phyloP scores from a whole-genome alignment of 1,140 invertebrate species.

The Limonius californicus region DNA sequence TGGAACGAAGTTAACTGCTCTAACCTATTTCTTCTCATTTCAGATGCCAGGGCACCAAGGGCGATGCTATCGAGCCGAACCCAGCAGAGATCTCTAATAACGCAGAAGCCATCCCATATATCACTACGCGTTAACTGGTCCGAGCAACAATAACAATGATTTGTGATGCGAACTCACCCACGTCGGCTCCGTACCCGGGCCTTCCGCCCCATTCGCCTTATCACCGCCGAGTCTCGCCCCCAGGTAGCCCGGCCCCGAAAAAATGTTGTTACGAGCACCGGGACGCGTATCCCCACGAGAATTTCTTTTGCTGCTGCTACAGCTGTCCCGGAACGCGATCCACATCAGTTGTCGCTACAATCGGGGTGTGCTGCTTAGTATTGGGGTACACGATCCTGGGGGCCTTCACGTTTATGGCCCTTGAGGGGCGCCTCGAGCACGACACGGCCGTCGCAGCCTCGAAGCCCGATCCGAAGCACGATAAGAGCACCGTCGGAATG shows the following conservation, averaged over 20 bases:
- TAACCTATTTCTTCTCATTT: no score
- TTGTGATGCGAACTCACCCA: conserved; percentile 14
- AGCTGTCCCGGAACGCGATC: conserved; percentile 38
- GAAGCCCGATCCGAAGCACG: conserved; percentile 52
- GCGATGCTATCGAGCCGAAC: no score
- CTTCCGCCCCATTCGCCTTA: conserved; percentile 35
- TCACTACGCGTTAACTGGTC: no score
- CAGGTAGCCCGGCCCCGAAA: conserved; percentile 40
- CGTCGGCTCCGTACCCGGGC: conserved; percentile 23
- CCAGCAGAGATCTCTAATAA: no score
- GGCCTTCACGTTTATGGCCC: conserved; percentile 85
- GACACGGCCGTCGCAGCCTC: conserved; percentile 59
- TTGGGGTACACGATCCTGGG: conserved; percentile 87
- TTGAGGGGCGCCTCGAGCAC: conserved; percentile 61
- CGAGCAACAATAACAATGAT: conserved; percentile 13
- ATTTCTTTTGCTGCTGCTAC: conserved; percentile 45
- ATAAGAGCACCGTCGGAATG: conserved; percentile 35
- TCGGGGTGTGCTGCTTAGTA: conserved; percentile 77
- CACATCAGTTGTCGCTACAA: conserved; percentile 41
- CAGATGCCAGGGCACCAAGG: no score
- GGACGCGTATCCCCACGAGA: conserved; percentile 24
- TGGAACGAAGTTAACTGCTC: no score
- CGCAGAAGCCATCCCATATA: no score
- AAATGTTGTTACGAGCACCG: conserved; percentile 44
- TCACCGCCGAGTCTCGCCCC: conserved; percentile 30